Base-by-base conservation (phyloP, 1,140 invertebrate genomes). In the Drosophila ambigua region DNA sequence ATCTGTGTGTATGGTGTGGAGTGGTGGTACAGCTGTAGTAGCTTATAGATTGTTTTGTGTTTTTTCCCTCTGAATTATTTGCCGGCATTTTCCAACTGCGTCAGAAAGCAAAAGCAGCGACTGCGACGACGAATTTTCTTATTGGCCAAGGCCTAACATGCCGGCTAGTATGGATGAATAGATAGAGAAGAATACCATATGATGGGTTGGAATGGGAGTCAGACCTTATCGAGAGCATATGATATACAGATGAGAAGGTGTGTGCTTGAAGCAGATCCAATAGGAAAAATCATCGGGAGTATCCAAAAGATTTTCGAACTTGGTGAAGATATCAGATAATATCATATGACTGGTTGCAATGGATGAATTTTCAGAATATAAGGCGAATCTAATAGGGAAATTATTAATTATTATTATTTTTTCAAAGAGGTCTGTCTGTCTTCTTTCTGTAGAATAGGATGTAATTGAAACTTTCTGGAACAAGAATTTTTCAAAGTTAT, bases 1-100 rank as follows among this genome's bases (percentile, higher is more conserved):
- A 13, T 39, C 9, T 13, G 35, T 39, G 35, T 39, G 35, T 39
- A 4, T 39, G 35, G 35, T 13, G 9, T 59, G 53, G 43, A 28
- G 28, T 66, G 41, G 55, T 54, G 61, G 73, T 80, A 64, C 80
- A 76, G 76, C 72, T 66, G 74, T 77, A 71, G 59, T 44, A 13
- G 46, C 51, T 59, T 82, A 69, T 69, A 69, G 66, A 72, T 66
- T 78, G 82, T 83, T 50, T 52, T 62, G 24, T 28, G 43, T 26
- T 65, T 65, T 63, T 66, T 31, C 35, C 49, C 23, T 44, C 35
- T 4, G 43, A 26, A 61, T 51, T 53, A 57, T 72, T 74, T 81
- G 84, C 84, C 83, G 83, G 83, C 84, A 73, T 83, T 89, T 79
- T 62, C 57, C 49, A 67, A 66, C 60, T 63, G 39, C 73, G 58